Percentiles rank a stretch among this genome's conserved stretches.
Conservation (phyloP, 2,888 invertebrate genomes). For the Operophtera brumata region DNA sequence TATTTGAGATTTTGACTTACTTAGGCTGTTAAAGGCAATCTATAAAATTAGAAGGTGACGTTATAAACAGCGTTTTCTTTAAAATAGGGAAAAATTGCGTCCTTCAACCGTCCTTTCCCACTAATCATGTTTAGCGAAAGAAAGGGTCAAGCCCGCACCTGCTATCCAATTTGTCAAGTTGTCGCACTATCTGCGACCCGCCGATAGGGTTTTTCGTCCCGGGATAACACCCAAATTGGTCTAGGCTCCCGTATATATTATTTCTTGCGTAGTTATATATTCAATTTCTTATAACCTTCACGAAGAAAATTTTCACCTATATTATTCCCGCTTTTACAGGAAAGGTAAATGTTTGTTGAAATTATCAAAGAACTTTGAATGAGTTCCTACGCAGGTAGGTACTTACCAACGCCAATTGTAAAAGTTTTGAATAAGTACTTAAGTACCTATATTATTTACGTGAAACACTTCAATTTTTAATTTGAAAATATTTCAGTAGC, state of each 20-base stretch:
- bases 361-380: neutral
- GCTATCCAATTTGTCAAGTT: constrained; percentile 44
- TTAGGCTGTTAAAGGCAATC: too few species aligned
- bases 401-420: neutral
- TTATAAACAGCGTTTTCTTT: neutral
- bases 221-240: constrained; percentile 7
- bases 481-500: too few species aligned
- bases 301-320: neutral
- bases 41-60: too few species aligned
- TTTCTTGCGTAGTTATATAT: neutral
- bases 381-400: neutral
- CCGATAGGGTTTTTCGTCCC: constrained; percentile 10
- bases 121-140: constrained; percentile 41
- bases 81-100: constrained; percentile 9
- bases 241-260: neutral
- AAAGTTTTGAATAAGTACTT: neutral
- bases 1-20: too few species aligned
- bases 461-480: too few species aligned
- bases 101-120: constrained; percentile 20
- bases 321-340: neutral
- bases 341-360: neutral
- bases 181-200: constrained; percentile 23
- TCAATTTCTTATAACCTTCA: neutral
- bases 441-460: too few species aligned
- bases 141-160: constrained; percentile 43